Evolutionary conservation across 2,113 vertebrate genomes (phyloP), one percentile per base, ranked within the genome.

Genomic region (Poeciliopsis retropinna): DNA sequence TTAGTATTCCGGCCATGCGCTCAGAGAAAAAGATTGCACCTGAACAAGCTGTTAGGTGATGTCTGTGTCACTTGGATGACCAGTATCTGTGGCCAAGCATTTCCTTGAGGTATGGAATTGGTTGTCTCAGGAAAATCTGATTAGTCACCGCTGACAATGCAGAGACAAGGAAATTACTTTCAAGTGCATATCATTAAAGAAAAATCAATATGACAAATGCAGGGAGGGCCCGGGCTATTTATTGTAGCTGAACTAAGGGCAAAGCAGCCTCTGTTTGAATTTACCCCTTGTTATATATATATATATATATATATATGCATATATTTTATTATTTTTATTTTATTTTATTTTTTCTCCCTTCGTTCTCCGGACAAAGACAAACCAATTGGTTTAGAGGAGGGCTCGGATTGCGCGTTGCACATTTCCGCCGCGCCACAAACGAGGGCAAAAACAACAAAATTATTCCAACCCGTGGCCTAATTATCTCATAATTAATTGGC

Each of bases 101-200:
- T 96, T 96, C 85, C 88, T 93, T 79, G 80, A 94, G 88, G 83
- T 93, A 78, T 94, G 89, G 95, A 95, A 95, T 91, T 90, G 86
- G 94, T 85, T 85, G 78, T 91, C 89, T 83, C 73, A 30, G 83
- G 81, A 85, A 92, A 94, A 94, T 91, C 92, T 94, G 90, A 96
- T 96, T 96, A 96, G 94, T 96, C 94, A 95, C 86, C 75, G 82
- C 86, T 94, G 94, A 96, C 94, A 96, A 93, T 90, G 85, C 81
- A 87, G 93, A 93, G 86, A 83, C 88, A 92, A 95, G 94, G 95
- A 95, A 96, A 96, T 96, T 92, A 94, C 93, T 96, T 97, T 95
- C 92, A 90, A 94, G 91, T 96, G 95, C 94, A 96, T 97, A 95
- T 94, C 84, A 95, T 97, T 96, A 94, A 92, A 94, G 92, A 82